phyloP scores from a whole-genome alignment of 2,888 invertebrate species.

The Lithosia quadra region DNA sequence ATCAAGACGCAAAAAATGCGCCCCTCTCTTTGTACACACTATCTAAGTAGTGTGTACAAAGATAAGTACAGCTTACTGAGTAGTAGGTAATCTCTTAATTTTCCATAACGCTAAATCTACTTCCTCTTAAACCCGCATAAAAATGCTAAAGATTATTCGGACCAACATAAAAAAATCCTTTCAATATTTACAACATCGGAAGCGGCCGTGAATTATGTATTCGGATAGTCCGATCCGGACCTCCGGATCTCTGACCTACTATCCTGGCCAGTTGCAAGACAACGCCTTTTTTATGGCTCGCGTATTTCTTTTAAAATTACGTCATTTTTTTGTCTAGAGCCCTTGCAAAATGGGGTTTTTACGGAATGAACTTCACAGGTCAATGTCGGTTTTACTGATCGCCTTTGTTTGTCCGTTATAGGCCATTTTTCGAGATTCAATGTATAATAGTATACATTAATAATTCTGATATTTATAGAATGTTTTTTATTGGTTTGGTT shows the following conservation, averaged over 20 bases:
- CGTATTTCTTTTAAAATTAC: constrained; percentile 38
- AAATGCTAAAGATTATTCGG: constrained; percentile 45
- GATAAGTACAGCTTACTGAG: no score
- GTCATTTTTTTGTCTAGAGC: constrained; percentile 22
- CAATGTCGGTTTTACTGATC: background rate
- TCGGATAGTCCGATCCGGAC: constrained; percentile 44
- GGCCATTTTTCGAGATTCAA: background rate
- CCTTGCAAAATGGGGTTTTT: constrained; percentile 22
- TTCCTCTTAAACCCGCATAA: constrained; percentile 29
- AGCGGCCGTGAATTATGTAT: constrained; percentile 62
- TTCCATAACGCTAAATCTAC: constrained; percentile 24
- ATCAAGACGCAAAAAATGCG: background rate
- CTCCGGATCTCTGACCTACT: constrained; percentile 49
- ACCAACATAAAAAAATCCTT: constrained; percentile 46
- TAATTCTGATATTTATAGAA: no score
- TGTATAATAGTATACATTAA: background rate
- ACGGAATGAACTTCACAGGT: constrained; percentile 22
- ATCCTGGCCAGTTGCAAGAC: constrained; percentile 35
- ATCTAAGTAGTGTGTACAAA: no score
- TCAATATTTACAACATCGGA: constrained; percentile 60
- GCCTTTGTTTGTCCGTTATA: constrained; percentile 19
- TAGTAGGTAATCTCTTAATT: constrained; percentile 15
- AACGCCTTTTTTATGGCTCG: constrained; percentile 43
- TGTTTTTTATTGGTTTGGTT: no score
- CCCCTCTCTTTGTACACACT: no score